Evolutionary conservation across 2,797 vertebrate species (phyloP), one percentile per base, ranked within the genome.

Genomic region (Sciurus vulgaris): DNA sequence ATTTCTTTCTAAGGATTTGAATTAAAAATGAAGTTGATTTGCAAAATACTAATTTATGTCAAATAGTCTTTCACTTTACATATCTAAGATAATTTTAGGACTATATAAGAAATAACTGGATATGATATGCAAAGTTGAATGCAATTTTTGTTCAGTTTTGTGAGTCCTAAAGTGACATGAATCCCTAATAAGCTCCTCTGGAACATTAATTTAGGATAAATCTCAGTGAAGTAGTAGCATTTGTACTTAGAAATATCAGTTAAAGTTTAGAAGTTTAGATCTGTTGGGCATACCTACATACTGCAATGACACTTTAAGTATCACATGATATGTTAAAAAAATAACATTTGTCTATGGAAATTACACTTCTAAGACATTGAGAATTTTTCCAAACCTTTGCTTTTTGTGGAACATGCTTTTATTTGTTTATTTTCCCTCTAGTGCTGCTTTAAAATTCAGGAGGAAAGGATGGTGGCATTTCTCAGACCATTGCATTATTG

Each of bases 81-180:
- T 89, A 86, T 95, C 73, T 89, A 77, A 74, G 28, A 93, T 22
- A 86, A 61, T 90, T 93, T 89, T 92, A 94, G 77, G 85, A 83
- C 24, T 63, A 38, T 88, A 24, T 73, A 91, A 94, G 70, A 88
- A 96, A 86, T 93, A 82, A 79, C 47, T 93, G 17, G 33, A 94
- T 97, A 83, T 33, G 93, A 59, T 49, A 79, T 85, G 47, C 38
- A 89, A 87, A 96, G 88, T 84, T 95, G 54, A 93, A 90, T 93
- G 35, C 47, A 81, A 56, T 93, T 95, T 96, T 97, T 96, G 44
- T 92, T 94, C 51, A 41, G 20, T 81, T 93, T 49, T 94, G 28
- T 83, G 56, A 77, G 41, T 90, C 93, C 63, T 92, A 26, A 89
- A 95, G n/a, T 85, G 56, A 89, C 20, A 14, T 70, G 49, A 91